These are phyloP conservation scores for Adelges cooleyi DNA, from an alignment of 1,140 invertebrate genomes.

Conservation along the genomic window DNA sequence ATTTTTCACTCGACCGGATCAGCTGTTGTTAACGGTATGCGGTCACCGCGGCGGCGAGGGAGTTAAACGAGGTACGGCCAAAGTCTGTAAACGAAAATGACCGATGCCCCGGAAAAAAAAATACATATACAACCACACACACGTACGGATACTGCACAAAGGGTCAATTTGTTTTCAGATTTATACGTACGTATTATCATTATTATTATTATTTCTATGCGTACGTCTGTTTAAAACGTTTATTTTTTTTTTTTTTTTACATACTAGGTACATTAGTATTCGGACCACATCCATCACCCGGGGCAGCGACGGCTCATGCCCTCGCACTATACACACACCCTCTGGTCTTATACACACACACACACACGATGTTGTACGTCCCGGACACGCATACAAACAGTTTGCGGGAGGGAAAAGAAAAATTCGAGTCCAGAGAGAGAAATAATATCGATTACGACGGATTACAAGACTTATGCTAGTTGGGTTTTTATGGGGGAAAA, in stretches of 20 bases:
- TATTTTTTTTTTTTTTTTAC: neutral
- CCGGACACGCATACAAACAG: neutral
- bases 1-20: slow-evolving; percentile 18
- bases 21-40: neutral
- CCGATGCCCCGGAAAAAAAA: slow-evolving; percentile 18
- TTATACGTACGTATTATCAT: slow-evolving; percentile 16
- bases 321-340: no score
- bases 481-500: neutral
- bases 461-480: slow-evolving; percentile 15
- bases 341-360: no score
- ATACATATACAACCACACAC: no score
- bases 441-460: slow-evolving; percentile 27
- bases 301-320: neutral
- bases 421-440: neutral
- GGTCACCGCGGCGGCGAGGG: slow-evolving; percentile 2
- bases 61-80: slow-evolving; percentile 8
- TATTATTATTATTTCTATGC: neutral
- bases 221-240: neutral
- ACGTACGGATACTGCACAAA: neutral
- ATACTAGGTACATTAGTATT: slow-evolving; percentile 9
- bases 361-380: no score
- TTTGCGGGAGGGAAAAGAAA: neutral
- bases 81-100: slow-evolving; percentile 27
- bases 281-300: slow-evolving; percentile 23
- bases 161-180: slow-evolving; percentile 28